Evolutionary conservation across 1,140 invertebrate genomes (phyloP), one percentile per base, ranked within the genome.

Genomic region (Belonocnema kinseyi): DNA sequence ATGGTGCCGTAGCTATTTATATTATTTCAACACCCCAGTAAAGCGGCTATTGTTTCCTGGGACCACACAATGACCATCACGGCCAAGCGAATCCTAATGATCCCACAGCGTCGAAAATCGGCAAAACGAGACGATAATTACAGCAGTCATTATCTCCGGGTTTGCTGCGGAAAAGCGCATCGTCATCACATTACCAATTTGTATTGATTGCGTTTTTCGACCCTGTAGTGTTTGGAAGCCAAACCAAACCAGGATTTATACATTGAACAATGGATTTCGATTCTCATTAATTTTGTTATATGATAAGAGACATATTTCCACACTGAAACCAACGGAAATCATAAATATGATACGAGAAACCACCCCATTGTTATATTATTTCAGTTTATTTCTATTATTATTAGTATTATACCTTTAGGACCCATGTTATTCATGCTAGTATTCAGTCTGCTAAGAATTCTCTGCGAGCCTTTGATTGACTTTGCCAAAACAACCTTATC

Each of bases 151-250:
- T 88, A 88, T 87, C 87, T 85, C 75, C 71, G 73, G 83, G 84
- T 88, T 88, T 87, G 86, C 87, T 85, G 75, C 71, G 73, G 83
- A 82, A 85, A 88, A 78, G 61, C 79, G 88, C 88, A 73, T 12
- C 82, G 86, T 89, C 88, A 89, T 89, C 78, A 83, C 77, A 81
- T 81, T 84, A 79, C 84, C 83, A 88, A 88, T 89, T 89, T 89
- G 83, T 86, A 88, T 88, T 86, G 86, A 89, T 89, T 83, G 79
- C 73, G 82, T 81, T 71, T 82, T 82, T 78, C 61, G 61, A 8
- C 7, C 21, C 13, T 26, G 5, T 66, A 66, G 21, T 7, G 13
- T 3, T 66, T 7, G 7, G 14, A 46, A 66, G 26, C 13, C 26
- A 66, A 33, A 66, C 14, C 7, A 10, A 19, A 54, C 19, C 13